Evolutionary conservation across 1,140 invertebrate genomes (phyloP).

Genomic region (Pogonus chalceus): DNA sequence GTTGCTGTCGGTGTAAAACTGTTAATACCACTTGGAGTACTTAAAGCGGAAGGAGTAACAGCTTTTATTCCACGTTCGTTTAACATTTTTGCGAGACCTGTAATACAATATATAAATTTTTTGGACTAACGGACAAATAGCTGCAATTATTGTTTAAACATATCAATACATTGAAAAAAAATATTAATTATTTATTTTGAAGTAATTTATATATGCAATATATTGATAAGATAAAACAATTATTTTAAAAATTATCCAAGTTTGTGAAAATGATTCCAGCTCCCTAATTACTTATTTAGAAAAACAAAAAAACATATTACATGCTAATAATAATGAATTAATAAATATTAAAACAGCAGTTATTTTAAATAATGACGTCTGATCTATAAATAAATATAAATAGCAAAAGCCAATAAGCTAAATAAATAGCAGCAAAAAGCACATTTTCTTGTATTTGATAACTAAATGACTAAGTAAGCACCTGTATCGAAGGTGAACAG

Average conservation of each 20-base stretch:
- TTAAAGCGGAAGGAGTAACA: constrained; percentile 52
- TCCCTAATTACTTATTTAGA: too few species aligned
- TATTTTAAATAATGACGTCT: too few species aligned
- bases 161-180: too few species aligned
- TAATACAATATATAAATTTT: not conserved
- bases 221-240: too few species aligned
- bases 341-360: too few species aligned
- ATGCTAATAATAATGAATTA: too few species aligned
- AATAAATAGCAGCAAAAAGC: not conserved
- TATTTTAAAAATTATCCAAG: too few species aligned
- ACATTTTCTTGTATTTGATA: not conserved
- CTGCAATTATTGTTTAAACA: not conserved
- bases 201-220: too few species aligned
- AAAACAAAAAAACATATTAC: too few species aligned
- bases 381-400: too few species aligned
- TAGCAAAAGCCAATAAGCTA: not conserved
- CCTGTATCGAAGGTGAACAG: not conserved
- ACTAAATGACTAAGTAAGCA: not conserved
- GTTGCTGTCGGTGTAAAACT: constrained; percentile 70
- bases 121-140: not conserved
- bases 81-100: constrained; percentile 65
- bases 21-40: constrained; percentile 51
- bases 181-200: too few species aligned
- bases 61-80: constrained; percentile 69
- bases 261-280: too few species aligned